Conservation (phyloP, 2,113 vertebrate species). For the Syngnathus typhle region DNA sequence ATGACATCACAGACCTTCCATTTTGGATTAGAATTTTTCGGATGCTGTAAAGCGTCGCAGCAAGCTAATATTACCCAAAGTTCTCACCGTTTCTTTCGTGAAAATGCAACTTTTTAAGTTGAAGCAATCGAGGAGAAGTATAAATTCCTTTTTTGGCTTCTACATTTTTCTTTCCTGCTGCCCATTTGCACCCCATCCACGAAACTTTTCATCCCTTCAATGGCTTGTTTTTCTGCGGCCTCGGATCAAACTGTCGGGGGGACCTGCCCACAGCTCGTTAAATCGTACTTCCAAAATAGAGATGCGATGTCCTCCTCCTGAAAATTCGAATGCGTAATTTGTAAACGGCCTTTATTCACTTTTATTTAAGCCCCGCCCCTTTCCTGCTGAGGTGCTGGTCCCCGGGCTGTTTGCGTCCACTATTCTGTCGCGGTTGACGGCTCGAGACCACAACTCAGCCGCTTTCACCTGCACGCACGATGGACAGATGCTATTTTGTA, state of each 20-base stretch:
- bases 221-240: constrained; percentile 74
- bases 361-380: not conserved
- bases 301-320: not conserved
- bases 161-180: constrained; percentile 13
- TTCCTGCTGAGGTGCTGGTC: constrained; percentile 58
- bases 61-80: not conserved
- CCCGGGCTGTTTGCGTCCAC: constrained; percentile 81
- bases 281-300: not conserved
- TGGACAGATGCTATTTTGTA: no score
- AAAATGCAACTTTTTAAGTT: not conserved
- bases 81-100: not conserved
- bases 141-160: constrained; percentile 3
- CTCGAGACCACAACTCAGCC: constrained; percentile 75
- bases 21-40: not conserved
- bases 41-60: not conserved
- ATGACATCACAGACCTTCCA: constrained; percentile 13
- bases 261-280: constrained; percentile 57
- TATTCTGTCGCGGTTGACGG: constrained; percentile 90
- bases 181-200: constrained; percentile 37
- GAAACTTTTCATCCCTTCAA: constrained; percentile 79
- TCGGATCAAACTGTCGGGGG: constrained; percentile 69
- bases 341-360: not conserved
- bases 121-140: not conserved
- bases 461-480: constrained; percentile 43
- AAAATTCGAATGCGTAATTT: not conserved